Evolutionary conservation across 2,113 vertebrate species (phyloP).

Genomic region (Rhagologus leucostigma): DNA sequence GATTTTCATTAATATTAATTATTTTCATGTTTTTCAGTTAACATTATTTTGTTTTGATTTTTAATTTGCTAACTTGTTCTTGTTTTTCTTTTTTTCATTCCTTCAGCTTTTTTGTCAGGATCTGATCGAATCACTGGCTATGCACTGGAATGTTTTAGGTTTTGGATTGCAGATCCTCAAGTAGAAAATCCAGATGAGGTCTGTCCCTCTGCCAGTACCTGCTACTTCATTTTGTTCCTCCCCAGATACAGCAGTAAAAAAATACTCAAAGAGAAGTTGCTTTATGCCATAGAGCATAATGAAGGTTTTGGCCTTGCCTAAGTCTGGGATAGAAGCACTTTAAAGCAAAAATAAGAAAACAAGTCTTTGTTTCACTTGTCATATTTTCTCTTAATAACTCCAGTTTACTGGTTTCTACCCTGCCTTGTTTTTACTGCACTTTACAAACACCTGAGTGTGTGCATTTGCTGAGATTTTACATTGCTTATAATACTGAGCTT

Average conservation of each 20-base stretch:
- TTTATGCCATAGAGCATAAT: conserved; percentile 17
- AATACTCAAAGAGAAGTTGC: conserved; percentile 41
- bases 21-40: background rate
- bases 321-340: background rate
- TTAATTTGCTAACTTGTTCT: background rate
- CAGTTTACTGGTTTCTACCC: background rate
- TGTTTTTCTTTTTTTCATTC: background rate
- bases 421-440: background rate
- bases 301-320: background rate
- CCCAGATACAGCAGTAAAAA: conserved; percentile 65
- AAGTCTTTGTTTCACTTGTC: background rate
- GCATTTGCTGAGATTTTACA: background rate
- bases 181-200: background rate
- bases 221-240: background rate
- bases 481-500: background rate
- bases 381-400: background rate
- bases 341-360: background rate
- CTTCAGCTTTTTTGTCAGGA: conserved; percentile 66
- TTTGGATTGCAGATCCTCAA: background rate
- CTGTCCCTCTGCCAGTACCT: background rate
- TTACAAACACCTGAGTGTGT: background rate
- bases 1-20: background rate
- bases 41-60: background rate
- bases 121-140: conserved; percentile 28
- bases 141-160: background rate